phyloP scores from a whole-genome alignment of 2,888 invertebrate genomes.

The Ectemnius cavifrons region DNA sequence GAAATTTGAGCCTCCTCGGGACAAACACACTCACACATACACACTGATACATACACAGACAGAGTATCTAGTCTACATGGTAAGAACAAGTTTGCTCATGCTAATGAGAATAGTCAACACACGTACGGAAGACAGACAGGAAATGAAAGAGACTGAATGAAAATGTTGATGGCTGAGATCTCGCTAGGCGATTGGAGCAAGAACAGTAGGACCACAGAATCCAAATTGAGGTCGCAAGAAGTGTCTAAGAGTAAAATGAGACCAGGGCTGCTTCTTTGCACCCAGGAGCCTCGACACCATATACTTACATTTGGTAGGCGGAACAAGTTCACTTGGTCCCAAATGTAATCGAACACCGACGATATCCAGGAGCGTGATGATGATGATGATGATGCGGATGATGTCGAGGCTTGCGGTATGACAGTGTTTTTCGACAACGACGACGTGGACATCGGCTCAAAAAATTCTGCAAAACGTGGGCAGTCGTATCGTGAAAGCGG shows the following conservation, averaged over 20 bases:
- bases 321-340: slow-evolving; percentile 77
- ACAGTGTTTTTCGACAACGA: slow-evolving; percentile 75
- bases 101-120: too few relatives aligned
- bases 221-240: neutral
- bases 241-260: slow-evolving; percentile 21
- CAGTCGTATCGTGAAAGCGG: slow-evolving; percentile 56
- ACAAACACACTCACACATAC: too few relatives aligned
- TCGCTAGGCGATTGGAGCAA: neutral
- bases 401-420: slow-evolving; percentile 67
- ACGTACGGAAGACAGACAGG: too few relatives aligned
- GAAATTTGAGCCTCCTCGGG: too few relatives aligned
- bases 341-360: slow-evolving; percentile 77
- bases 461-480: slow-evolving; percentile 73
- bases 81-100: too few relatives aligned
- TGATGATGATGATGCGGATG: slow-evolving; percentile 48
- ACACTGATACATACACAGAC: too few relatives aligned
- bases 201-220: neutral
- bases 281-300: slow-evolving; percentile 39
- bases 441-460: slow-evolving; percentile 76
- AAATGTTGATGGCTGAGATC: neutral
- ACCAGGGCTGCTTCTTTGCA: slow-evolving; percentile 38
- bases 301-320: slow-evolving; percentile 75
- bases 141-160: neutral
- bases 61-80: too few relatives aligned
- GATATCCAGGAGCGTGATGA: slow-evolving; percentile 77